Percentiles rank a stretch among this genome's conserved stretches.
Conservation (phyloP, 2,113 vertebrate species). For the Ovis aries region ARS-UI_Ramb_v3.0 NC_056078.1:5156501-5157000, state of each 20-base stretch:
- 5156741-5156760: background rate
- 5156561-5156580: background rate
- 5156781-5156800: too few relatives aligned
- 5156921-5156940: background rate
- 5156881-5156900: background rate
- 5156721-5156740: background rate
- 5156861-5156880: background rate
- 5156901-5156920: background rate
- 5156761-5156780: background rate
- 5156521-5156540: background rate
- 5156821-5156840: background rate
- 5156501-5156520: background rate
- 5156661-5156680: background rate
- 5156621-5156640: constrained; percentile 9
- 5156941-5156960: background rate
- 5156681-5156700: background rate
- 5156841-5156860: background rate
- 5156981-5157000: background rate
- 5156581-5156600: background rate
- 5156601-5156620: background rate
- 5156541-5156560: background rate
- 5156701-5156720: background rate
- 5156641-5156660: background rate
- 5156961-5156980: background rate
- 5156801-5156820: background rate